A percentile compares a stretch with the other conserved stretches of the same genome.
phyloP scores from a whole-genome alignment of 2,888 invertebrate genomes.

The Eutolmus rufibarbis region DNA sequence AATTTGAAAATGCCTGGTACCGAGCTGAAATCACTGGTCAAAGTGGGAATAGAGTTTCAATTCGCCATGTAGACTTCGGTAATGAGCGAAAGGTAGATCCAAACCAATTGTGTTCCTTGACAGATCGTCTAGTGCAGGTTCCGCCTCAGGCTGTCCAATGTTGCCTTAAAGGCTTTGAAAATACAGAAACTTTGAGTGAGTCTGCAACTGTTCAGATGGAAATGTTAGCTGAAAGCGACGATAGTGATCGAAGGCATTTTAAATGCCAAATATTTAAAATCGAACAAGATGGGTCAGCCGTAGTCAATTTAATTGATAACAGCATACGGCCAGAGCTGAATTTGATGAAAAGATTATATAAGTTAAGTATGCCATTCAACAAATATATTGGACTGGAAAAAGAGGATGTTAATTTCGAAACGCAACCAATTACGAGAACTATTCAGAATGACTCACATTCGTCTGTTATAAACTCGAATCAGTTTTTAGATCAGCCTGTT shows the following conservation, averaged over 20 bases:
- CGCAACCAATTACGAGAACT: conserved; percentile 48
- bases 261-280: conserved; percentile 60
- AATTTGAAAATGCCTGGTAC: conserved; percentile 88
- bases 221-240: conserved; percentile 70
- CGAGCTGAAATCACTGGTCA: conserved; percentile 70
- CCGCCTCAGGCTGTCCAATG: conserved; percentile 81
- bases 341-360: conserved; percentile 66
- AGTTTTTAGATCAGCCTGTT: background rate
- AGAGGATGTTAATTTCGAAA: conserved; percentile 49
- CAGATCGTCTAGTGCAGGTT: conserved; percentile 70
- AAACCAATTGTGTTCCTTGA: conserved; percentile 70
- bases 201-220: conserved; percentile 66
- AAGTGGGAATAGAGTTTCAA: conserved; percentile 68
- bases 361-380: conserved; percentile 61
- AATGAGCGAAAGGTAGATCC: conserved; percentile 82
- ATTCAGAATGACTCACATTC: conserved; percentile 11
- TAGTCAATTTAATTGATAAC: conserved; percentile 69
- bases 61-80: conserved; percentile 94
- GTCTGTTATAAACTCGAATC: background rate
- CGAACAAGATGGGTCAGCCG: background rate
- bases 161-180: conserved; percentile 71
- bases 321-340: conserved; percentile 66
- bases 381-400: conserved; percentile 60
- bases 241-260: conserved; percentile 58
- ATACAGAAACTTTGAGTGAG: conserved; percentile 55